Evolutionary conservation across 1,140 invertebrate species (phyloP), one percentile per base, ranked within the genome.

Genomic region (Listronotus oregonensis): DNA sequence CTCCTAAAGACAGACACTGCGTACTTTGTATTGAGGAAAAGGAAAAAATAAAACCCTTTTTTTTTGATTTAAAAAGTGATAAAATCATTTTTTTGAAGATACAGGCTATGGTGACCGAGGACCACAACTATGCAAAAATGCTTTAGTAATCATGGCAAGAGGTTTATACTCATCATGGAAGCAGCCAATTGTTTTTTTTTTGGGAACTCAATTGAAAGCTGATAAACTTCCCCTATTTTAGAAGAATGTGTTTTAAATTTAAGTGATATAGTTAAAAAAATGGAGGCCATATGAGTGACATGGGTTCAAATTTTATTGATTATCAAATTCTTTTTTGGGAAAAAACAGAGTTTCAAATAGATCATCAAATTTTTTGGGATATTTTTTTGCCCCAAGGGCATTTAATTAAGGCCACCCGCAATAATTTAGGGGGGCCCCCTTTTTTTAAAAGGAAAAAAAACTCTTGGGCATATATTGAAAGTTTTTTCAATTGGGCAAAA

Each of bases 21-120:
- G 42, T 57, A 11, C 6, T 73, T 12, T 37, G 70, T 11, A 70
- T 73, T 44, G 71, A 76, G 58, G 71, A 76, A 59, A 74, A 73
- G 62, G 56, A 68, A 14, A 12, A 68, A 72, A 54, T 43, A 61
- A 14, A 54, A 71, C 49, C 17, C n/a, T n/a, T 74, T 1, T 63
- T 70, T 46, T 72, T 68, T 51, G 6, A 51, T 27, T 1, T 21
- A 59, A 72, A 66, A 31, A 15, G n/a, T 27, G 49, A 51, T n/a
- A 18, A 27, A 69, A 75, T 65, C 56, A 68, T 72, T n/a, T 71
- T 0, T 70, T 69, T 60, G 42, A 68, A 51, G 70, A 73, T 46
- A 50, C 51, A 8, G 71, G 71, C 59, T 8, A 58, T 66, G 32
- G 66, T 9, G 42, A 18, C 49, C 50, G 31, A 47, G 52, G n/a